Base-by-base conservation (phyloP, 2,113 vertebrate genomes). In the Sinocyclocheilus anshuiensis region DNA sequence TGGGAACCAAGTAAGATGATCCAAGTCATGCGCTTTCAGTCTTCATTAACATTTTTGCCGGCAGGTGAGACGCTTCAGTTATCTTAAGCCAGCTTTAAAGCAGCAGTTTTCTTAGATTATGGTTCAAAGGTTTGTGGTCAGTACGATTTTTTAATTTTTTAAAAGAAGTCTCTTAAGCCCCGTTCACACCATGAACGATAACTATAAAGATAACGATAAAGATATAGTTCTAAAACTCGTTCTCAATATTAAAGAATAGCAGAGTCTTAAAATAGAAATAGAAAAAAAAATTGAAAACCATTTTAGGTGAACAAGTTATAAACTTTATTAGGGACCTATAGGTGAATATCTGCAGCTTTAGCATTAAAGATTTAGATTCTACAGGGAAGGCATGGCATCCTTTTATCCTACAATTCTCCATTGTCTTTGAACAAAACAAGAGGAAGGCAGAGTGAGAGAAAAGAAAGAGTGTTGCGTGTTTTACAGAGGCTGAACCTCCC, bases 341-440 rank as follows among this genome's bases (percentile, higher is more conserved):
- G 29, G 36, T 26, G 15, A 24, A 50, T 65, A 59, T 76, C 72
- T 85, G 45, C 71, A 81, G 59, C 24, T 85, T 76, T 59, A 26
- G 77, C 72, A 78, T 24, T 50, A 13, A 18, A 50, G 45, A 63
- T 63, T 78, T 57, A 20, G 13, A 61, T n/a, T 42, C 57, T 36
- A 59, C 61, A 53, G 20, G n/a, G 48, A 78, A 53, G n/a, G 39
- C 57, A 77, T 67, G 53, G 26, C 80, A 79, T 36, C 65, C 45
- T 81, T 79, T 88, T 86, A 77, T 85, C 76, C 72, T 53, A 45
- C 15, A 63, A 86, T 57, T 39, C 36, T 39, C 29, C 24, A 76
- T 53, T 63, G 74, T 83, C 75, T 1, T 39, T 39, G 26, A 36
- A 50, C 42, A 67, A 22, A 42, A 50, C 24, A 50, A 76, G 9